Evolutionary conservation across 2,113 vertebrate genomes (phyloP), one percentile per base, ranked within the genome.

Genomic region (Amazona vittata): DNA sequence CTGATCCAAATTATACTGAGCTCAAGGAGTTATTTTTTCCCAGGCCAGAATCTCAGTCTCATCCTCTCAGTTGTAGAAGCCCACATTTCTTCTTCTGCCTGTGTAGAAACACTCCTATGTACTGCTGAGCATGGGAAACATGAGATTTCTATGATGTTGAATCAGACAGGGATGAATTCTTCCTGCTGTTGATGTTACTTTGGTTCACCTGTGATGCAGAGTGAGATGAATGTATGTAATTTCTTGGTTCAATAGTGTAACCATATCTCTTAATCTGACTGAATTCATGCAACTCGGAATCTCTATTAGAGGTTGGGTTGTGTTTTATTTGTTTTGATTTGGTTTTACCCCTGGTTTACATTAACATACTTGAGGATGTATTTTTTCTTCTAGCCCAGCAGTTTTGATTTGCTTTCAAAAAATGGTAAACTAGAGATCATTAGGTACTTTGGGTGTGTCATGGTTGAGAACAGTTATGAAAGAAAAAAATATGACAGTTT

Each of bases 41-140:
- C 31, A 73, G 60, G 49, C 19, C 39, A 29, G 41, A 70, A 35
- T 15, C 22, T 62, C 44, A 10, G 35, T 50, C 19, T 83, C 37
- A 31, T 15, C 20, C 20, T 17, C 12, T 14, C 24, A 9, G 16
- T 6, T 77, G 35, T 13, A 69, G 57, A 60, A 33, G 7, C 47
- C 29, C 41, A 15, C 11, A 3, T 13, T 46, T 11, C 29, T 28
- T 52, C 29, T 7, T 84, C 6, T 31, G 15, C 31, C 46, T 31
- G 3, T 19, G n/a, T 35, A 44, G 31, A 53, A 87, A 12, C 16
- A 25, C 47, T n/a, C 12, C 14, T 0, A 0, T 37, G n/a, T 9
- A 39, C 20, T 77, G 41, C 46, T 73, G 31, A 69, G 29, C 16
- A 8, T 6, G 33, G 83, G 14, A 74, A 74, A 28, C 8, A 5